Evolutionary conservation across 2,113 vertebrate species (phyloP), one percentile per base, ranked within the genome.

Genomic region (Onychostoma macrolepis): DNA sequence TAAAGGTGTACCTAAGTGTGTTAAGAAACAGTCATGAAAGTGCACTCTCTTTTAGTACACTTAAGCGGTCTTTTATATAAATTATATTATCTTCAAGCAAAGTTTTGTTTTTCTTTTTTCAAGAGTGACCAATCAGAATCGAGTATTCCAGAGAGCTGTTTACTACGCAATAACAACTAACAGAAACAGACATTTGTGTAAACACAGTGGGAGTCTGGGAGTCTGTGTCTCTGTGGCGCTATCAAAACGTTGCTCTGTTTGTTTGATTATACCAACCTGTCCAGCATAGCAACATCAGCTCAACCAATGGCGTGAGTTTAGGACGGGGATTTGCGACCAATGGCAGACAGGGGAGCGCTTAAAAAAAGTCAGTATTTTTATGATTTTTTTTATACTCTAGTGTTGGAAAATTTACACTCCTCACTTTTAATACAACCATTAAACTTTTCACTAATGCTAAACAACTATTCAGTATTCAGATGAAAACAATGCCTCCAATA

Each of bases 401-500:
- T 21, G 19, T 8, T 72, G 33, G 33, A 71, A 4, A 24, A 72
- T 38, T 77, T 36, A 61, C 19, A 7, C 53, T 9, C 58, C 67
- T 56, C 71, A 38, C 9, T 9, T 48, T 83, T 83, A 80, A 84
- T 84, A 67, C 81, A 33, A 56, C 28, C 65, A 48, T n/a, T 86
- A 77, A 82, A 88, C 65, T 81, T 43, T 84, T n/a, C 11, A 12
- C 36, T 76, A 74, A 30, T 2, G 15, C 78, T 12, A 61, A 53
- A 77, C 80, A 76, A 12, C 33, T 9, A 61, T 72, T 80, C 48
- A 24, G 1, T 38, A 72, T 72, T 72, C 33, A 24, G 8, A 12
- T 38, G 9, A 11, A 72, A 65, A 38, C 85, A 85, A 65, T 76
- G 43, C 38, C 56, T 82, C 63, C 72, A 61, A 75, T 80, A 87